A percentile compares a stretch with the other conserved stretches of the same genome.
These are phyloP conservation scores for Protobothrops flavoviridis DNA, from an alignment of 2,113 vertebrate genomes.

Conservation along the genomic window DNA sequence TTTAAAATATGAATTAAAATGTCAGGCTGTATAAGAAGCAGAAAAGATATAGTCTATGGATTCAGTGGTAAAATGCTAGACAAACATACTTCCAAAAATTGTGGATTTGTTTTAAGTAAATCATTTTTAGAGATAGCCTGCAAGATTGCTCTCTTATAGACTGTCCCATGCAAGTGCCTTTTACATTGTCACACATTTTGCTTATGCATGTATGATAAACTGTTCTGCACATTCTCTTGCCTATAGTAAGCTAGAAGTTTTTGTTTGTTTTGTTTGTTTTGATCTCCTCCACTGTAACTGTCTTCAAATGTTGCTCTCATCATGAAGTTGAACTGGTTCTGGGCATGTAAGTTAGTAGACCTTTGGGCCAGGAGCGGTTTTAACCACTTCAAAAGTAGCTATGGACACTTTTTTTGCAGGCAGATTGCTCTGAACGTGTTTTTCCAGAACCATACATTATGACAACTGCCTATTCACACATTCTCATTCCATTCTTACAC, in stretches of 20 bases:
- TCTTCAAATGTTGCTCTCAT: background rate
- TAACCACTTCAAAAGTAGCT: background rate
- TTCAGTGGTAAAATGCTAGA: background rate
- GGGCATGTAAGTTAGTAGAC: background rate
- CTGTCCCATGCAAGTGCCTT: background rate
- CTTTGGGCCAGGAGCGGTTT: background rate
- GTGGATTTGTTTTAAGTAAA: background rate
- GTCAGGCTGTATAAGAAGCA: background rate
- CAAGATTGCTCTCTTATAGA: background rate
- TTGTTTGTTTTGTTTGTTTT: background rate
- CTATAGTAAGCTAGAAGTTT: background rate
- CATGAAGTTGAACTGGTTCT: background rate
- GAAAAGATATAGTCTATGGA: background rate
- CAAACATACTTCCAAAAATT: background rate
- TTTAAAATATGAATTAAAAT: slow-evolving; percentile 2
- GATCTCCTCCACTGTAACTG: background rate
- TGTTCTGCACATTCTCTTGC: background rate
- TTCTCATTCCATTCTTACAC: background rate
- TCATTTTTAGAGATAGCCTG: background rate
- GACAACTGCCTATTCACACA: background rate
- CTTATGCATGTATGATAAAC: background rate
- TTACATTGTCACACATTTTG: background rate
- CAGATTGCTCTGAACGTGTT: background rate
- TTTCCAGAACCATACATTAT: background rate
- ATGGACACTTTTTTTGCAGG: background rate